Evolutionary conservation across 2,113 vertebrate genomes (phyloP), one percentile per base, ranked within the genome.

Genomic region (Rhagologus leucostigma): DNA sequence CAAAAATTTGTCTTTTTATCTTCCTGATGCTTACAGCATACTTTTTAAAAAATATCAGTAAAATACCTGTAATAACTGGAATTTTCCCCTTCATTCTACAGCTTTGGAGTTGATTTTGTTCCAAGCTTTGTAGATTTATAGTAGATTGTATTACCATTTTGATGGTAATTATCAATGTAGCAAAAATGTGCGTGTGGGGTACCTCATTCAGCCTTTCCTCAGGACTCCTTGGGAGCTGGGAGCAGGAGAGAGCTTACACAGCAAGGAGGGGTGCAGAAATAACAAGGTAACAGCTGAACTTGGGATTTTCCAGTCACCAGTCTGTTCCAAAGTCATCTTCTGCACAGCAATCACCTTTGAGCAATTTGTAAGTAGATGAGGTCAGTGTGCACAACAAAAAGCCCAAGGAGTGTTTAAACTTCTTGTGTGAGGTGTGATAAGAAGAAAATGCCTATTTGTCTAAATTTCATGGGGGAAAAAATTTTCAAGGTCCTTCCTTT

Each of bases 371-470:
- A 42, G 78, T 21, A 32, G 41, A 29, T 14, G 37, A 71, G 79
- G 39, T 67, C 62, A 37, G 53, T 7, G 11, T 9, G 16, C 37
- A 26, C 15, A 29, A 52, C 82, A 94, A 86, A 95, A 78, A 76
- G 29, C 84, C 69, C 39, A 53, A 11, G 49, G 37, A 79, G 68
- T 92, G 80, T 96, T 96, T 96, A 71, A 93, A 88, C 70, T 85
- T 63, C 86, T 79, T 95, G 80, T 93, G 75, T 95, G 87, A 55
- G 44, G 57, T 79, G 23, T 1, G 87, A 79, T 94, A 96, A 95
- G 37, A 63, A 62, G 29, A 64, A 90, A 65, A 81, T n/a, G 64
- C 56, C 46, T 90, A 16, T 79, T 83, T 79, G 65, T 17, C 52
- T 55, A 42, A 33, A 79, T 83, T 75, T 53, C 26, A 65, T 29